A percentile compares a stretch with the other conserved stretches of the same genome.
phyloP scores from a whole-genome alignment of 2,888 invertebrate species.

The Lysandra bellargus region DNA sequence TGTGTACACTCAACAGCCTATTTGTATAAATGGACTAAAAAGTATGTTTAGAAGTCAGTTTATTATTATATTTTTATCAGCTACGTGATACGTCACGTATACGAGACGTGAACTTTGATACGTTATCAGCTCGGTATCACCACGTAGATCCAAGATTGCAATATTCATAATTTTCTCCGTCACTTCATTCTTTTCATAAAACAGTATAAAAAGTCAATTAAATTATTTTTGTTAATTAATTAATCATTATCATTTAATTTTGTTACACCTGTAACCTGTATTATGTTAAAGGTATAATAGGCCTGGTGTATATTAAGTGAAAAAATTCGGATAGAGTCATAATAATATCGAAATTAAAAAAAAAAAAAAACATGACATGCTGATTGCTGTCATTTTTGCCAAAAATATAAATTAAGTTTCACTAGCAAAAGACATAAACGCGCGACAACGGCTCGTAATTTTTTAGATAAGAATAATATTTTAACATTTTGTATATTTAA shows the following conservation, averaged over 20 bases:
- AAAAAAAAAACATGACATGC: too few species aligned
- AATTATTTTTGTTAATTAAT: too few species aligned
- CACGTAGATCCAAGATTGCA: slow-evolving; percentile 28
- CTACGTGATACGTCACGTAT: slow-evolving; percentile 28
- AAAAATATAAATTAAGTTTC: background rate
- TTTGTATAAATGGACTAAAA: background rate
- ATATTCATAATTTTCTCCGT: background rate
- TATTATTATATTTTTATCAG: slow-evolving; percentile 9
- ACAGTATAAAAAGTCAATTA: background rate
- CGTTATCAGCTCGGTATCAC: slow-evolving; percentile 26
- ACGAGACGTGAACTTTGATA: slow-evolving; percentile 22
- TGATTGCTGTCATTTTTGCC: background rate
- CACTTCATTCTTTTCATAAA: background rate
- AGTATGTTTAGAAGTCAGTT: background rate
- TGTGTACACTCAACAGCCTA: background rate
- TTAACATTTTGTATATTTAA: too few species aligned
- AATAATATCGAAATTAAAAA: too few species aligned
- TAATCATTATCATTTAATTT: too few species aligned
- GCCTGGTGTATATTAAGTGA: too few species aligned
- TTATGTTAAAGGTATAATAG: too few species aligned
- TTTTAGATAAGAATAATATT: background rate
- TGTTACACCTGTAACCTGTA: too few species aligned
- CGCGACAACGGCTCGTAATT: background rate
- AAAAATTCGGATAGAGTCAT: too few species aligned
- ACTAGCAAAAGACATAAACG: background rate